A percentile compares a stretch with the other conserved stretches of the same genome.
These are phyloP conservation scores for Nesogale talazaci DNA, from an alignment of 2,113 vertebrate species.

Conservation along the genomic window DNA sequence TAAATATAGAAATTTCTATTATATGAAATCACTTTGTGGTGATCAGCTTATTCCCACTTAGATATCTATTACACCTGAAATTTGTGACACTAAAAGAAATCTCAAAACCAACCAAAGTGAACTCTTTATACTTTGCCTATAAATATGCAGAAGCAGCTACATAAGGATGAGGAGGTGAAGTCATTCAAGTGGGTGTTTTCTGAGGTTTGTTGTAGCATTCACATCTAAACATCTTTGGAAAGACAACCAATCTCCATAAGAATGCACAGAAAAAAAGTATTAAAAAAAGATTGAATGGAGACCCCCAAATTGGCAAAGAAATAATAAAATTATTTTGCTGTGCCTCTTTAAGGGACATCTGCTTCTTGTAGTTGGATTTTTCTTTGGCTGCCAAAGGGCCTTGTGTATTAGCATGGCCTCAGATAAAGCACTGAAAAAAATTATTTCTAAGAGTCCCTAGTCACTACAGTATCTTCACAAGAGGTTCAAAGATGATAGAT, in stretches of 20 bases:
- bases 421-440: background rate
- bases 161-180: background rate
- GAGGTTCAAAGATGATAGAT: background rate
- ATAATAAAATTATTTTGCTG: background rate
- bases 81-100: background rate
- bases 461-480: background rate
- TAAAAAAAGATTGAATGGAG: background rate
- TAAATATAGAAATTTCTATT: conserved; percentile 41
- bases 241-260: background rate
- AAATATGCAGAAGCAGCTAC: background rate
- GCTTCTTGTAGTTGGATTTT: background rate
- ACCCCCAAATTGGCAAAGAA: background rate
- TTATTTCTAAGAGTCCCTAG: background rate
- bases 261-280: background rate
- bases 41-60: background rate
- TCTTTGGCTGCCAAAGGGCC: background rate
- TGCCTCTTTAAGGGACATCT: background rate
- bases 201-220: background rate
- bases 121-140: background rate
- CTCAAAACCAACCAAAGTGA: background rate
- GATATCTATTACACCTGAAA: background rate
- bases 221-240: background rate
- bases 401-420: background rate
- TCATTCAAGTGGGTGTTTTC: background rate
- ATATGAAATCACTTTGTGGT: background rate